Conservation (phyloP, 2,888 invertebrate genomes). For the Eucera pruinosa region DNA sequence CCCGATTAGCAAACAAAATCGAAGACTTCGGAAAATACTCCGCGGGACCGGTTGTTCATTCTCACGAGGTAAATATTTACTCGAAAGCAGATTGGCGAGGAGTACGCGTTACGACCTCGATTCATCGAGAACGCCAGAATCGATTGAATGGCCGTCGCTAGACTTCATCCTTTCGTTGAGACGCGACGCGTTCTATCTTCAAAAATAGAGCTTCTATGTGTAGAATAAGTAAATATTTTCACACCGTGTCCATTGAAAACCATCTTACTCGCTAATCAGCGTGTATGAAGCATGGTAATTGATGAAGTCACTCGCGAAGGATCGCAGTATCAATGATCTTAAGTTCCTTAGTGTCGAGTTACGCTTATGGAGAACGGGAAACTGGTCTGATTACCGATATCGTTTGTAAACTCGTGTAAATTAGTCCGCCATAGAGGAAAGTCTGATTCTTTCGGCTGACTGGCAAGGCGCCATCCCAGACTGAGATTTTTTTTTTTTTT, state of each 20-base stretch:
- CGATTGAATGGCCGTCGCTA: constrained; percentile 31
- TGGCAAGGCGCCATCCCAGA: constrained; percentile 18
- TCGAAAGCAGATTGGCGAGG: constrained; percentile 20
- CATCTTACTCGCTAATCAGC: constrained; percentile 36
- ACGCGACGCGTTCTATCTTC: constrained; percentile 7
- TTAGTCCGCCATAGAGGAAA: background rate
- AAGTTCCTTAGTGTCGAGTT: constrained; percentile 7
- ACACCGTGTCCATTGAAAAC: constrained; percentile 23
- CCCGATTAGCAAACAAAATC: no score
- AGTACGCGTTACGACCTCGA: constrained; percentile 9
- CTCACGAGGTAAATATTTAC: constrained; percentile 22
- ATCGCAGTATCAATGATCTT: constrained; percentile 41
- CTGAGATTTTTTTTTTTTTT: background rate
- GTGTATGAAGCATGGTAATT: constrained; percentile 25
- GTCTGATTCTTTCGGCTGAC: background rate
- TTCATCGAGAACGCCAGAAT: constrained; percentile 8
- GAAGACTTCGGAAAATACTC: constrained; percentile 3
- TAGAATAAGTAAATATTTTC: constrained; percentile 58
- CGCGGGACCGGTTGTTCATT: constrained; percentile 7
- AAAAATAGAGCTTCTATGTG: constrained; percentile 38
- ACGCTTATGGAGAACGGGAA: background rate
- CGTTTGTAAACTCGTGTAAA: constrained; percentile 20
- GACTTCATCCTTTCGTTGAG: constrained; percentile 11
- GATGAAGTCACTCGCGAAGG: no score
- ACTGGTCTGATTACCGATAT: constrained; percentile 13